A percentile compares a stretch with the other conserved stretches of the same genome.
Evolutionary conservation across 2,888 invertebrate species (phyloP).

Genomic region (Pollenia griseotomentosa): DNA sequence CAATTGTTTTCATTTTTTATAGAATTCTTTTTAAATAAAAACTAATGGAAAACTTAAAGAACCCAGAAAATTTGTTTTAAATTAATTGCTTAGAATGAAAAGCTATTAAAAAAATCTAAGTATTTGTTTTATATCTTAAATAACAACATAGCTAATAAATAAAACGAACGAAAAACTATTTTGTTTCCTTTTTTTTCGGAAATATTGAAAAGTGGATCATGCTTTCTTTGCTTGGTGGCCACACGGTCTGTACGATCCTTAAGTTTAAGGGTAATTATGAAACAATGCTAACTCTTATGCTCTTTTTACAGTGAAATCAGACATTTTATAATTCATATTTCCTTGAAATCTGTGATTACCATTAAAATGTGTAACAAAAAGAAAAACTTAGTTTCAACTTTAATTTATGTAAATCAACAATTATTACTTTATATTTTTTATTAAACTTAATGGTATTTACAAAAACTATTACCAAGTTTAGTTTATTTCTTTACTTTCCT

Average conservation of each 20-base stretch:
- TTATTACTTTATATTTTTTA: neutral
- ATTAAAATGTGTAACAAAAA: too few species aligned
- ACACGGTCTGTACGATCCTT: too few species aligned
- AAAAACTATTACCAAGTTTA: conserved; percentile 13
- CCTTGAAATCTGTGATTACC: neutral
- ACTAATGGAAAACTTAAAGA: conserved; percentile 36
- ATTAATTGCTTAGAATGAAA: conserved; percentile 33
- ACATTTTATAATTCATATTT: neutral
- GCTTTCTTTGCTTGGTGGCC: too few species aligned
- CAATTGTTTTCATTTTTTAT: neutral
- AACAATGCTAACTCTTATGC: too few species aligned
- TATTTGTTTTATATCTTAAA: neutral
- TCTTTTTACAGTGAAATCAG: too few species aligned
- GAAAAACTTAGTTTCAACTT: neutral
- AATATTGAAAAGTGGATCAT: neutral
- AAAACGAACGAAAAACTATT: too few species aligned
- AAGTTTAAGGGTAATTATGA: too few species aligned
- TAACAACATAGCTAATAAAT: neutral
- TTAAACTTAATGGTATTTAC: conserved; percentile 2
- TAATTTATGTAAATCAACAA: neutral
- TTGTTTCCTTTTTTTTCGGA: neutral
- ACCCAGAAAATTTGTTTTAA: conserved; percentile 8
- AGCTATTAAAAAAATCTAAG: neutral
- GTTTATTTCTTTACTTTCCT: neutral
- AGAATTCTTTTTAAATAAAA: neutral